These are phyloP conservation scores for Apomyelois bistriatella DNA, from an alignment of 2,888 invertebrate genomes.

Conservation along the genomic window DNA sequence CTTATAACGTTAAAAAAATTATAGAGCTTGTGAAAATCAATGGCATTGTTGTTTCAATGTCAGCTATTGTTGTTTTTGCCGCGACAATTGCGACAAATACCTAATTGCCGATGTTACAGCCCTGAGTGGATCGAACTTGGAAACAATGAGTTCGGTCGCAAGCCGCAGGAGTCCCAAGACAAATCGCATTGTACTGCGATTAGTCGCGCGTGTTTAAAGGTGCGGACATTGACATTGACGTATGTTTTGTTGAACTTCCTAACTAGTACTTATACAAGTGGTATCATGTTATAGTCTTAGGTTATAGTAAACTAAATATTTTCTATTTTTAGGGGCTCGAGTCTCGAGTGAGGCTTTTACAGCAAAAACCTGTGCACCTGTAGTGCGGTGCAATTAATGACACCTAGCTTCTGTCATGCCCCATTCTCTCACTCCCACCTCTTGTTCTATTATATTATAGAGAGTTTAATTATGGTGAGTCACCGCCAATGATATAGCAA, in stretches of 20 bases:
- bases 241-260: background rate
- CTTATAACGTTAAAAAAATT: slow-evolving; percentile 19
- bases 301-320: too few relatives aligned
- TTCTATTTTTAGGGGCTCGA: too few relatives aligned
- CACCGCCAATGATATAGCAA: too few relatives aligned
- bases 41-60: slow-evolving; percentile 48
- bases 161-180: slow-evolving; percentile 1
- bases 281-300: too few relatives aligned
- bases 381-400: too few relatives aligned
- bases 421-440: too few relatives aligned
- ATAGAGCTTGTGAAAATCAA: slow-evolving; percentile 30
- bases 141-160: slow-evolving; percentile 9
- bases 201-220: slow-evolving; percentile 3
- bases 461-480: too few relatives aligned
- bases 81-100: slow-evolving; percentile 19
- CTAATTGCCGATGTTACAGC: slow-evolving; percentile 28
- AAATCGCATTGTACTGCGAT: slow-evolving; percentile 8
- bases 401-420: too few relatives aligned
- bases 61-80: slow-evolving; percentile 39
- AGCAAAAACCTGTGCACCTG: too few relatives aligned
- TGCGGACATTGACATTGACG: background rate
- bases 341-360: too few relatives aligned
- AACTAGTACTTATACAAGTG: background rate
- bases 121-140: slow-evolving; percentile 11
- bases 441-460: too few relatives aligned